Evolutionary conservation across 2,113 vertebrate species (phyloP).

Genomic region (Nothocercus nigrocapillus): DNA sequence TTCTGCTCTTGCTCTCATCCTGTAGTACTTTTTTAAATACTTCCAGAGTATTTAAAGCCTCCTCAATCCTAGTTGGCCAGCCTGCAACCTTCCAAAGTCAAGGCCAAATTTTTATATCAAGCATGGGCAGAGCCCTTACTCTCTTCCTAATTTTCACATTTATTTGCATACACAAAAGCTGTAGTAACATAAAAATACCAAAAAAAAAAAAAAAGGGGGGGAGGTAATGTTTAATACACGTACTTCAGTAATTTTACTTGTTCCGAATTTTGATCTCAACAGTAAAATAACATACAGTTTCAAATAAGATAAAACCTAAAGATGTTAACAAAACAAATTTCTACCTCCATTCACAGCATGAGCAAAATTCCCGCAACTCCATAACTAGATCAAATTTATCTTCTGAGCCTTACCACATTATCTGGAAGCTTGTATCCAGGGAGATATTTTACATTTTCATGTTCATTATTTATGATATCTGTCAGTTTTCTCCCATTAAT

Average conservation of each 20-base stretch:
- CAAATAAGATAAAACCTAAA: not conserved
- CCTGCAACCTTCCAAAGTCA: not conserved
- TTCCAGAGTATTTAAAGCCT: not conserved
- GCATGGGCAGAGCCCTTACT: not conserved
- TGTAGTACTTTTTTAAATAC: not conserved
- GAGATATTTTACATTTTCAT: conserved; percentile 93
- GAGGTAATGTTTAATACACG: not conserved
- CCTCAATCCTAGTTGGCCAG: not conserved
- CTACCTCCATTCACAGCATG: not conserved
- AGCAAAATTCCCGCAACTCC: not conserved
- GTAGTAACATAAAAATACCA: not conserved
- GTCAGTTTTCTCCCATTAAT: conserved; percentile 89
- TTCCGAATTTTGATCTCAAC: not conserved
- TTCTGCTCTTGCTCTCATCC: not conserved
- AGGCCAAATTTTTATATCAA: not conserved
- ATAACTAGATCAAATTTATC: not conserved
- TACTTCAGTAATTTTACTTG: not conserved
- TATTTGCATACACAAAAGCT: not conserved
- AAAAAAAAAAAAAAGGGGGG: no score
- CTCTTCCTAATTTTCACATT: not conserved
- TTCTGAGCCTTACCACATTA: conserved; percentile 87
- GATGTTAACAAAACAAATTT: not conserved
- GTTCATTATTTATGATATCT: conserved; percentile 92
- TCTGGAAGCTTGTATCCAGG: conserved; percentile 92
- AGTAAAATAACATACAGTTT: not conserved